Evolutionary conservation across 2,888 invertebrate species (phyloP), one percentile per base, ranked within the genome.

Genomic region (Microchrysa polita): DNA sequence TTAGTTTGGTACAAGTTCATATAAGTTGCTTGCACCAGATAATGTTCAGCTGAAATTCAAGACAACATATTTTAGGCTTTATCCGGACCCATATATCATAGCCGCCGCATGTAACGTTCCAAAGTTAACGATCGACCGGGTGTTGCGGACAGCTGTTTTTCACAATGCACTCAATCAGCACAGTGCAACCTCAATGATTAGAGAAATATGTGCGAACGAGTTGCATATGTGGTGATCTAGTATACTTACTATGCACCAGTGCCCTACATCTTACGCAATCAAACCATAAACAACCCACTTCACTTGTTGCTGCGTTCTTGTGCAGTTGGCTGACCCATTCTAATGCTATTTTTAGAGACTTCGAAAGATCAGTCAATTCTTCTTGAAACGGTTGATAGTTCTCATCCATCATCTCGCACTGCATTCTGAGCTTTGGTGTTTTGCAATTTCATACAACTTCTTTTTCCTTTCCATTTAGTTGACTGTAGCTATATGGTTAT

Each of bases 201-300:
- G 59, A 14, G 18, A 20, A 23, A n/a, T 23, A n/a, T 23, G 59
- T 12, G 22, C 59, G 55, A 20, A 20, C 20, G 23, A 67, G 40
- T 63, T 61, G 53, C 10, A 18, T 27, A 16, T 60, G 23, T n/a
- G n/a, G n/a, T n/a, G n/a, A n/a, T n/a, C 34, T 34, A 16, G 27
- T 7, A 7, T 34, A 34, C 40, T 40, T 20, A 20, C 60, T 74
- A n/a, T n/a, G 74, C 74, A 74, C 74, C 69, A 61, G 61, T 74
- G 74, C 74, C 74, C 74, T 60, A 74, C 74, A 74, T 74, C 74
- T 74, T 74, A 60, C 69, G 69, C 69, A 74, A 74, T 74, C 74
- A 57, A 20, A 22, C n/a, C n/a, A n/a, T n/a, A n/a, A n/a, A 14
- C 44, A 23, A 63, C 61, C 61, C 42, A 63, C 61, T 67, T 67